Base-by-base conservation (phyloP, 2,888 invertebrate genomes). In the Lithophane leautieri region DNA sequence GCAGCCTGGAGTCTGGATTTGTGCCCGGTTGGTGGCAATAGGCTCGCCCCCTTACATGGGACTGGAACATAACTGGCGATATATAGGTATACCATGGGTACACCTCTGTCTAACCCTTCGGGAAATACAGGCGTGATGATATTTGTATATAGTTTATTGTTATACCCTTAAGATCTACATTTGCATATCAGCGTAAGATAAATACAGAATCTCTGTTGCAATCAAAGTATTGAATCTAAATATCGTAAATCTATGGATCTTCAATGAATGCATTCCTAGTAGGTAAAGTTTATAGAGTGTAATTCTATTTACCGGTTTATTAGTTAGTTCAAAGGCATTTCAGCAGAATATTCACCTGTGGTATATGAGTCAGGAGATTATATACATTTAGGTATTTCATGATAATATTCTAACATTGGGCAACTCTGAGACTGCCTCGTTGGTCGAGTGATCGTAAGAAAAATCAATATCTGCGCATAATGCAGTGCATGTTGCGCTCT, bases 301-400 rank as follows among this genome's bases (percentile, higher is more conserved):
- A 34, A 54, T 66, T 78, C 40, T 67, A 62, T 62, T 78, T 58
- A 58, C 16, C 42, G 6, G 66, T 77, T 70, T 74, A 70, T 61
- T 44, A 54, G 47, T 71, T 63, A 60, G 68, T 78, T 73, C 73
- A 73, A 82, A 79, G 67, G 65, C 34, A 40, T 56, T 70, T 67
- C 28, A 12, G 42, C 25, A 25, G 73, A 58, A 52, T 47, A 68
- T 74, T 80, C 16, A 42, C 34, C 40, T 56, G 7, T 28, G 19
- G 19, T 34, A 28, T 40, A 56, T 56, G 60, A 60, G 65, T 78
- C 52, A 72, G 28, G 14, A 50, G 34, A 62, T 58, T 63, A 22
- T 12, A 63, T 54, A n/a, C n/a, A 52, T 50, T 50, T 22, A 50
- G 19, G 50, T 50, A 50, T 50, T 50, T 50, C 19, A 19, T 22